Evolutionary conservation across 2,888 invertebrate species (phyloP).

Genomic region (Lycocerus yunnanus): DNA sequence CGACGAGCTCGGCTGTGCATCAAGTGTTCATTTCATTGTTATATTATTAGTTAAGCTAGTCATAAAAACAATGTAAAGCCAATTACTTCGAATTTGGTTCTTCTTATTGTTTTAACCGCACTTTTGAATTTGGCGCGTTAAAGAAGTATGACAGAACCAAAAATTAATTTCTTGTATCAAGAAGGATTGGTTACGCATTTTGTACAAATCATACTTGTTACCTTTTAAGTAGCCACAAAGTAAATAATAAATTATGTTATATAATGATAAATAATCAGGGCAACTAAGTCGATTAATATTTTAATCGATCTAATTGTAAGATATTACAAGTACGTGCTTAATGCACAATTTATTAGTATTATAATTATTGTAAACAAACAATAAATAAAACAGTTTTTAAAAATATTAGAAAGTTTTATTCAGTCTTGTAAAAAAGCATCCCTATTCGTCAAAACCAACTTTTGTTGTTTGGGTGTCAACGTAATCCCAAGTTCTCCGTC

Average conservation of each 20-base stretch:
- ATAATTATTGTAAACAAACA: conserved; percentile 23
- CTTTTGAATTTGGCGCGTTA: neutral
- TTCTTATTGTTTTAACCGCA: neutral
- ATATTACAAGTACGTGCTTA: conserved; percentile 20
- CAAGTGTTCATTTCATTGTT: conserved; percentile 51
- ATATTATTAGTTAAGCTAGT: conserved; percentile 42
- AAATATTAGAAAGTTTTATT: neutral
- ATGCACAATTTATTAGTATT: conserved; percentile 20
- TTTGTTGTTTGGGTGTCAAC: conserved; percentile 67
- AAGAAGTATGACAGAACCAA: neutral
- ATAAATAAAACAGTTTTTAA: conserved; percentile 16
- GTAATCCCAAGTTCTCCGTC: conserved; percentile 77
- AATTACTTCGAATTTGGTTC: conserved; percentile 19
- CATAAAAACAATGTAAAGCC: conserved; percentile 38
- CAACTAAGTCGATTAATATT: conserved; percentile 15
- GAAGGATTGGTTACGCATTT: conserved; percentile 34
- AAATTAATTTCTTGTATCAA: conserved; percentile 10
- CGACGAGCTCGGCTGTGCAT: conserved; percentile 54
- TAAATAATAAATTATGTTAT: conserved; percentile 22
- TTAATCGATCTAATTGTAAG: conserved; percentile 16
- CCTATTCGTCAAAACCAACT: conserved; percentile 13
- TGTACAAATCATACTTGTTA: conserved; percentile 41
- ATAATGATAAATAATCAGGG: conserved; percentile 19
- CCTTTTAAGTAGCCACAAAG: conserved; percentile 36
- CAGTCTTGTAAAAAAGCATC: neutral